These are phyloP conservation scores for Sinocyclocheilus anophthalmus DNA, from an alignment of 2,113 vertebrate species.

Conservation along the genomic window DNA sequence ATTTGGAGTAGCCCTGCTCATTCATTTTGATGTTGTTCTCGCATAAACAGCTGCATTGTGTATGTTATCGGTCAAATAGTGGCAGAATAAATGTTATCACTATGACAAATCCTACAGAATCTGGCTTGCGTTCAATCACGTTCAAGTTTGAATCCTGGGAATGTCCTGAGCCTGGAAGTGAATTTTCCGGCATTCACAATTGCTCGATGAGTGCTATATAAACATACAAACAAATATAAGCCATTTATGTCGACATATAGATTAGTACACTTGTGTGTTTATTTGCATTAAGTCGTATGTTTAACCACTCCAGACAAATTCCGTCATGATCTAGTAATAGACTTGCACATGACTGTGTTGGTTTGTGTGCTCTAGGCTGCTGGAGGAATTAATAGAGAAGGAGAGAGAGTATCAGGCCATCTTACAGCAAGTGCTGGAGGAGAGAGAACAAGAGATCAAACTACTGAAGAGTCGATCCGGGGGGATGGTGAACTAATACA, in stretches of 20 bases:
- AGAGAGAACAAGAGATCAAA: conserved; percentile 92
- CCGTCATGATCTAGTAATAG: background rate
- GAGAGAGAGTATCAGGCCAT: conserved; percentile 92
- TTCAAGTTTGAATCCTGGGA: background rate
- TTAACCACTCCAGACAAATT: background rate
- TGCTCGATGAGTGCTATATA: too few species aligned
- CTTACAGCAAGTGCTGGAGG: conserved; percentile 91
- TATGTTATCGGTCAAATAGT: too few species aligned
- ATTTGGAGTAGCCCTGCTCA: too few species aligned
- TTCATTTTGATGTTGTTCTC: too few species aligned
- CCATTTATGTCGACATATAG: too few species aligned
- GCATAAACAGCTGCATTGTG: too few species aligned
- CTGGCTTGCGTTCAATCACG: too few species aligned
- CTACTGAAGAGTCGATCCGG: conserved; percentile 85
- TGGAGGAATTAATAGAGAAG: conserved; percentile 91
- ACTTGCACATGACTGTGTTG: background rate
- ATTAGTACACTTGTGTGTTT: too few species aligned
- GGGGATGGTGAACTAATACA: conserved; percentile 74
- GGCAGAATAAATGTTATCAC: too few species aligned
- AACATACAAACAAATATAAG: too few species aligned
- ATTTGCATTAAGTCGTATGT: background rate
- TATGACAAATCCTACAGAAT: background rate
- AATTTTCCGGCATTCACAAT: background rate
- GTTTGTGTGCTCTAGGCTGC: conserved; percentile 75
- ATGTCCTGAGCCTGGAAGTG: background rate